These are phyloP conservation scores for Neodiprion fabricii DNA, from an alignment of 1,140 invertebrate genomes.

Conservation along the genomic window DNA sequence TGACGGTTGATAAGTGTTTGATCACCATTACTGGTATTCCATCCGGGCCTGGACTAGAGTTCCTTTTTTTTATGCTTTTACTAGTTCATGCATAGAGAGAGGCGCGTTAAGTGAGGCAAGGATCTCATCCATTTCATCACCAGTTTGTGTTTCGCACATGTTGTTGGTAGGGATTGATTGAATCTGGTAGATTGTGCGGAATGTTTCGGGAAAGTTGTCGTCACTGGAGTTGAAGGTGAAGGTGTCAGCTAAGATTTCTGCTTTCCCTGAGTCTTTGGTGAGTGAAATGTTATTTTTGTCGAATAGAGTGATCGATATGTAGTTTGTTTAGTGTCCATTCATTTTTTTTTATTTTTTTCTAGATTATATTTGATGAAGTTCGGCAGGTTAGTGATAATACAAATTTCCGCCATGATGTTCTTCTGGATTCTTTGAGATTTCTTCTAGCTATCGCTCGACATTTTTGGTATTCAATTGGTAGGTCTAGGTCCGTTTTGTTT, in stretches of 20 bases:
- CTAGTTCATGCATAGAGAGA: too few species aligned
- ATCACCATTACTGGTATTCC: conserved; percentile 32
- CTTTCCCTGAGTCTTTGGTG: conserved; percentile 18
- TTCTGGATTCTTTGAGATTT: conserved; percentile 25
- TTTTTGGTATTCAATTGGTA: conserved; percentile 38
- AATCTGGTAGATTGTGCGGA: too few species aligned
- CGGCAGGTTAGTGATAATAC: conserved; percentile 7
- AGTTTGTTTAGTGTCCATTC: not conserved
- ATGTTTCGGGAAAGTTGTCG: conserved; percentile 27
- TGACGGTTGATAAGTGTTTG: conserved; percentile 34
- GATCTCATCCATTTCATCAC: too few species aligned
- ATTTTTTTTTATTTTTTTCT: conserved; percentile 20
- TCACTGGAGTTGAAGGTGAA: conserved; percentile 42
- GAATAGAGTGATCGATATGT: not conserved
- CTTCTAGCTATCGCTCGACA: conserved; percentile 26
- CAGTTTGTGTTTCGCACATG: too few species aligned
- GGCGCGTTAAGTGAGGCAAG: too few species aligned
- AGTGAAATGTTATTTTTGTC: conserved; percentile 13
- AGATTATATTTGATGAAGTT: conserved; percentile 9
- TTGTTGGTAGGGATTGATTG: too few species aligned
- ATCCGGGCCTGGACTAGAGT: conserved; percentile 32
- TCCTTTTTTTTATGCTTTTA: conserved; percentile 17
- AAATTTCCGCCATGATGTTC: conserved; percentile 22
- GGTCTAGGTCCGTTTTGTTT: conserved; percentile 35
- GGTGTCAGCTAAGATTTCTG: conserved; percentile 33